phyloP scores from a whole-genome alignment of 2,113 vertebrate genomes.

The Illadopsis cleaveri region DNA sequence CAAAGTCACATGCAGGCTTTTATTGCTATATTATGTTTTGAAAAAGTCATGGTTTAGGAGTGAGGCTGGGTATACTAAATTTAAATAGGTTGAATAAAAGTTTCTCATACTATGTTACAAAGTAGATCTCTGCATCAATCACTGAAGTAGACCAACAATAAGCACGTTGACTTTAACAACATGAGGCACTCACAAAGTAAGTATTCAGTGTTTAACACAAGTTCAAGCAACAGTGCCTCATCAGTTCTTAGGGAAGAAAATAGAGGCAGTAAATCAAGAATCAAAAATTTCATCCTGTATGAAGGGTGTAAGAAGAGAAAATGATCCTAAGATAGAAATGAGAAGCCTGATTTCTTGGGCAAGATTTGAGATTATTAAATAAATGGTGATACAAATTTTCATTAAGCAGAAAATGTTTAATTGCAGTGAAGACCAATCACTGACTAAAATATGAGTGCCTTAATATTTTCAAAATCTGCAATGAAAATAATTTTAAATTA shows the following conservation, averaged over 20 bases:
- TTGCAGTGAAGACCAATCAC: neutral
- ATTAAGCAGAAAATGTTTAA: neutral
- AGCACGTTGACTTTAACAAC: neutral
- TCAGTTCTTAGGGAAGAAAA: neutral
- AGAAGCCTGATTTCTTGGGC: neutral
- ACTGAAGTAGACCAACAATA: neutral
- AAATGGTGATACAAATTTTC: neutral
- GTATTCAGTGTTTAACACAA: neutral
- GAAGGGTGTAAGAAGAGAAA: neutral
- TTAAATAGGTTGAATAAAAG: neutral
- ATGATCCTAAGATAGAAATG: neutral
- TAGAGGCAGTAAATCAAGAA: neutral
- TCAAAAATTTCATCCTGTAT: neutral
- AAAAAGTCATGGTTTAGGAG: neutral
- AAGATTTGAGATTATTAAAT: neutral
- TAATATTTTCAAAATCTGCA: neutral
- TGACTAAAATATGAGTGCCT: neutral
- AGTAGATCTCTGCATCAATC: neutral
- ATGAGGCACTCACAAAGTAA: neutral
- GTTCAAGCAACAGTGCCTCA: neutral
- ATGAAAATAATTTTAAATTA: neutral
- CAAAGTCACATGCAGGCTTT: neutral
- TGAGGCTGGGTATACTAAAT: neutral
- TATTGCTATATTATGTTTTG: neutral
- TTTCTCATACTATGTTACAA: neutral